Evolutionary conservation across 2,113 vertebrate species (phyloP), one percentile per base, ranked within the genome.

Genomic region (Phalacrocorax aristotelis): DNA sequence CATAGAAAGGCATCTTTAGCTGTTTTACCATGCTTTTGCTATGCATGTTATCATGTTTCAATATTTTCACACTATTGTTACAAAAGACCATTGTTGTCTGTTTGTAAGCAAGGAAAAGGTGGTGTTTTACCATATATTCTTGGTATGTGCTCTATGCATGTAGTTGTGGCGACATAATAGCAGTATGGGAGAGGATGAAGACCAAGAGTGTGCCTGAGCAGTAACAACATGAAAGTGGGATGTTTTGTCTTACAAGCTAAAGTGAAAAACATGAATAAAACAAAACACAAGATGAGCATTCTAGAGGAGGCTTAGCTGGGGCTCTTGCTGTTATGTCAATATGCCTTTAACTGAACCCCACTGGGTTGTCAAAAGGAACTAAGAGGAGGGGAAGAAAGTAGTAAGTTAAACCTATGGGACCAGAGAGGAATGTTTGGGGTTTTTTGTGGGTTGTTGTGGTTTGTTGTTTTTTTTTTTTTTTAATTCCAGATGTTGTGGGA

Each of bases 11-110:
- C 27, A 16, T 52, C 5, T 40, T n/a, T 15, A 54, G 20, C 34
- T 72, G 16, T 36, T 86, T 23, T 44, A 2, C 13, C 14, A 6
- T 12, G 3, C 26, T 76, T 93, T 44, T 83, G 18, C 42, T 75
- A 18, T 9, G 13, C 10, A 8, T 2, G 0, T 42, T 29, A 4
- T 8, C 7, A 2, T 23, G 23, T 6, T 55, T 70, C 49, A n/a
- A 3, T 77, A 26, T 52, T 51, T 72, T 71, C 23, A 22, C 23
- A 5, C 29, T 42, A 2, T 49, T 58, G 38, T 86, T 92, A 46
- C 12, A 48, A 25, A 60, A 60, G 8, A 48, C 6, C 9, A 1
- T n/a, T 65, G 25, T 71, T 76, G 29, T 34, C 4, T 30, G 16
- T 21, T 55, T 70, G 58, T 44, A 51, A 79, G 22, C 5, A 10